Evolutionary conservation across 1,140 invertebrate genomes (phyloP), one percentile per base, ranked within the genome.

Genomic region (Trichomalopsis sarcophagae): DNA sequence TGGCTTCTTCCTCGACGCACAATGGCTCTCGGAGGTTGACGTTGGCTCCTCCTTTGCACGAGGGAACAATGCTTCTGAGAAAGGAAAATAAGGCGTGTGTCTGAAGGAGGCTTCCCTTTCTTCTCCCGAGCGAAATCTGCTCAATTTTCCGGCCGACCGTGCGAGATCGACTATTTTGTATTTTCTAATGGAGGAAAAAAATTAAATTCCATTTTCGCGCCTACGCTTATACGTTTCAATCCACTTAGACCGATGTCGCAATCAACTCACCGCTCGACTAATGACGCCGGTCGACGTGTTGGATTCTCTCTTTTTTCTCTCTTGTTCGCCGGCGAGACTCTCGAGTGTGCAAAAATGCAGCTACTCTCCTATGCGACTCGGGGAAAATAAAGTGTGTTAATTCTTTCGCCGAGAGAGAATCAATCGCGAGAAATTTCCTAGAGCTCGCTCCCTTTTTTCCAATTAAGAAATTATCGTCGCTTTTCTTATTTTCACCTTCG

Each of bases 1-100:
- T 23, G 76, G n/a, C 76, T 78, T 55, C 36, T 44, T 11, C 17
- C 40, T 21, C 9, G 30, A 6, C 0, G 3, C 74, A 36, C 69
- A 33, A 71, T 75, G 40, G 36, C 30, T 17, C 5, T 27, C 10
- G 11, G 74, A n/a, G 50, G 81, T 62, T 27, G 81, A 76, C 23
- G 81, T 47, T 83, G 47, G 40, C 13, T 82, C 23, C 81, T 73
- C 68, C 47, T 68, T 33, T 68, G 23, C 36, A 50, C 40, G 68
- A 73, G 5, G 36, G 40, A 81, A 81, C 79, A 73, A 81, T 81
- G 68, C 55, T 66, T 17, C 6, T n/a, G 74, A 44, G 33, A 75
- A 75, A 44, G 74, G 74, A 75, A 75, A 75, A 75, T 17, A 75
- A 75, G 74, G 30, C 23, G 23, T 40, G 30, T 14, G 2, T 69